Evolutionary conservation across 2,113 vertebrate species (phyloP).

Genomic region (Nipponia nippon): DNA sequence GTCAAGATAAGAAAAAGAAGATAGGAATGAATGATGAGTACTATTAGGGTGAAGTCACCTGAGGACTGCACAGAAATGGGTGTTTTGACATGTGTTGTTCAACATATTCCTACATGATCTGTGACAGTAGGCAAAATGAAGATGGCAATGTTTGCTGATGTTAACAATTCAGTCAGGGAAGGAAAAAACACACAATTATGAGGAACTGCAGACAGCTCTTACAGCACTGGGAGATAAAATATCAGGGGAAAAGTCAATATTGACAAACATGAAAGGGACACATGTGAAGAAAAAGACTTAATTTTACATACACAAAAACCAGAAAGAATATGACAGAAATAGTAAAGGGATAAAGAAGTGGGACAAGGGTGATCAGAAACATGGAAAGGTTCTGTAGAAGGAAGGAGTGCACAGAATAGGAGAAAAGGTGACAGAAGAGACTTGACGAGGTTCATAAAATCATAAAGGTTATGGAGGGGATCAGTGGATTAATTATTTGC

Average conservation of each 20-base stretch:
- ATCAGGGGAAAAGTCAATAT: background rate
- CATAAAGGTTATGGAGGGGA: background rate
- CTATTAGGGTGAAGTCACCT: background rate
- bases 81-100: background rate
- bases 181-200: background rate
- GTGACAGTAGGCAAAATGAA: background rate
- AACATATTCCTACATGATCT: background rate
- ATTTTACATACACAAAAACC: background rate
- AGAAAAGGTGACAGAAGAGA: background rate
- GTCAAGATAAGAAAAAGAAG: background rate
- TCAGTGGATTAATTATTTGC: background rate
- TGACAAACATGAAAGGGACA: background rate
- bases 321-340: background rate
- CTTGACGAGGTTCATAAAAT: background rate
- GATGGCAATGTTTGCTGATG: background rate
- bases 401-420: background rate
- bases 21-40: background rate
- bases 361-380: background rate
- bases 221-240: background rate
- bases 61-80: background rate
- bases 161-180: background rate
- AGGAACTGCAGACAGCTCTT: background rate
- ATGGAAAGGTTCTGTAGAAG: background rate
- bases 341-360: background rate
- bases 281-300: background rate